Percentiles rank a stretch among this genome's conserved stretches.
These are phyloP conservation scores for Pollimyrus isidori DNA, from an alignment of 2,113 vertebrate species.

Conservation along the genomic window DNA sequence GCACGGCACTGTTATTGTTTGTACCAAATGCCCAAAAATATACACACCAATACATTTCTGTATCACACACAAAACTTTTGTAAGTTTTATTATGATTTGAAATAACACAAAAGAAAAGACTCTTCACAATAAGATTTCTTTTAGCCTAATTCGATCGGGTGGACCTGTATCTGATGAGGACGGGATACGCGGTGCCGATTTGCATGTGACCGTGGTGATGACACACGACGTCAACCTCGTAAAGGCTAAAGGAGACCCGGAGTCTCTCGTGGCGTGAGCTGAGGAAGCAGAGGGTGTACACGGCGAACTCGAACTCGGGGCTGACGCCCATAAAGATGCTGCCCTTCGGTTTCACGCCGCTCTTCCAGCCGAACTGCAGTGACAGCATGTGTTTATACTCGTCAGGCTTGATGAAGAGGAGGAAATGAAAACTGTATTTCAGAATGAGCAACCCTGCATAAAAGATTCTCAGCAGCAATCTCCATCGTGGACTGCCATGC, in stretches of 20 bases:
- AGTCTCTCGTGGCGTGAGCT: constrained; percentile 59
- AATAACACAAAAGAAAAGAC: background rate
- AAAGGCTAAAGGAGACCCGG: constrained; percentile 63
- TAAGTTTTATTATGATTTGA: background rate
- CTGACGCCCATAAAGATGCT: constrained; percentile 72
- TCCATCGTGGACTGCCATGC: background rate
- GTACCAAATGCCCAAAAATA: background rate
- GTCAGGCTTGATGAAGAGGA: constrained; percentile 45
- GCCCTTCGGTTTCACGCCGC: constrained; percentile 66
- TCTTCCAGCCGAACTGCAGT: constrained; percentile 71
- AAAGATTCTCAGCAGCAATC: background rate
- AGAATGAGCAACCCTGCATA: background rate
- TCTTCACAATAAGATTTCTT: background rate
- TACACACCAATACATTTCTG: background rate
- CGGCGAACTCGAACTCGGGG: constrained; percentile 67
- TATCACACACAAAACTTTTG: background rate
- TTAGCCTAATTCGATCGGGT: background rate
- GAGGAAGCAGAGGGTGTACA: constrained; percentile 71
- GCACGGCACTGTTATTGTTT: background rate
- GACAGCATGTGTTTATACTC: constrained; percentile 68
- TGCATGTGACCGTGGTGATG: constrained; percentile 67
- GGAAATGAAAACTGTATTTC: background rate
- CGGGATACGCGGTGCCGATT: constrained; percentile 66
- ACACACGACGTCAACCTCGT: constrained; percentile 68
- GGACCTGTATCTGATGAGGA: constrained; percentile 48